A percentile compares a stretch with the other conserved stretches of the same genome.
Conservation (phyloP, 2,888 invertebrate species). For the Drosophila hawaiiensis region DNA sequence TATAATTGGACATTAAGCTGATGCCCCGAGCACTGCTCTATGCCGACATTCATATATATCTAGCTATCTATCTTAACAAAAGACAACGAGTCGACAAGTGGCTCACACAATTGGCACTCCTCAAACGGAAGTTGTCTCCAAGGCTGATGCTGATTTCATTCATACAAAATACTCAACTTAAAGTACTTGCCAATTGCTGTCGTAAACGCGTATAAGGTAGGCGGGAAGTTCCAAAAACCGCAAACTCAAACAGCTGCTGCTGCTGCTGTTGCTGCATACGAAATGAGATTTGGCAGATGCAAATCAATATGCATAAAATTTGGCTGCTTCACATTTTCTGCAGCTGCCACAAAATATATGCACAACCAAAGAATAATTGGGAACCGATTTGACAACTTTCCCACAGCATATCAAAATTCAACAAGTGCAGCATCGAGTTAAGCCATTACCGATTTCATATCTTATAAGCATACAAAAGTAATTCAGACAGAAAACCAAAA, state of each 20-base stretch:
- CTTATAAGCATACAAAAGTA: constrained; percentile 36
- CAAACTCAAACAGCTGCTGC: constrained; percentile 30
- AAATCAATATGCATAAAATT: constrained; percentile 32
- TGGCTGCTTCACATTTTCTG: constrained; percentile 4
- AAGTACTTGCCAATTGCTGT: constrained; percentile 64
- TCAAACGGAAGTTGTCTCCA: constrained; percentile 66
- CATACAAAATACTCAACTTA: constrained; percentile 16
- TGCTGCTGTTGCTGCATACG: constrained; percentile 50
- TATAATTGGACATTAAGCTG: constrained; percentile 72
- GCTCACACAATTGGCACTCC: constrained; percentile 53
- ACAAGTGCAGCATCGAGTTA: constrained; percentile 54
- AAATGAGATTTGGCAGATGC: constrained; percentile 52
- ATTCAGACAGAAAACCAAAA: constrained; percentile 37
- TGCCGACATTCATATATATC: constrained; percentile 27
- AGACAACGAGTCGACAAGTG: constrained; percentile 42
- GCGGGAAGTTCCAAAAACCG: constrained; percentile 1
- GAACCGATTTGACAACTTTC: constrained; percentile 53
- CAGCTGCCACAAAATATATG: constrained; percentile 38
- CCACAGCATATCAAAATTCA: constrained; percentile 68
- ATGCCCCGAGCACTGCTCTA: constrained; percentile 27
- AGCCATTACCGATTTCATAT: constrained; percentile 37
- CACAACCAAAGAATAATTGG: constrained; percentile 29
- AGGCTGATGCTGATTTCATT: constrained; percentile 29
- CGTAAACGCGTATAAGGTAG: background rate
- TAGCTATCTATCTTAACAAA: constrained; percentile 24